Base-by-base conservation (phyloP, 2,797 vertebrate species). In the Scyliorhinus canicula region DNA sequence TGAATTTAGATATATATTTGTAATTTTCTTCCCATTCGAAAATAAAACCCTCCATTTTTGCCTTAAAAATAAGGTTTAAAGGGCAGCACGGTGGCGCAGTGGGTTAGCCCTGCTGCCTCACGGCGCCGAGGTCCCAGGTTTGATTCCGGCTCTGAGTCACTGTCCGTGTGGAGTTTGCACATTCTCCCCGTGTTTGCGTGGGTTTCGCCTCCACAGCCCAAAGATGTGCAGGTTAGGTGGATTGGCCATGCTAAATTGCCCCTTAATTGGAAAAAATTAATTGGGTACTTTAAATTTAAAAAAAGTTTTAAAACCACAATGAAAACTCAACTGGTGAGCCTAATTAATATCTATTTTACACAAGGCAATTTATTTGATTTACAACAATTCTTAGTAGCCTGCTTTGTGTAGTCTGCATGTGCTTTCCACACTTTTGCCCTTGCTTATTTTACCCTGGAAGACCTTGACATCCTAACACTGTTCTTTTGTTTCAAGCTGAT, bases 401-500 rank as follows among this genome's bases (percentile, higher is more conserved):
- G 7, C 11, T 94, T 74, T 69, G 8, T 94, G 67, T 74, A 4
- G 40, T 67, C 8, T 67, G 26, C 47, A 31, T 94, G 57, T 24
- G 40, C 26, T 93, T 74, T 94, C 47, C 47, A 52, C 35, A 44
- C 44, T 35, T 74, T 94, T 55, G 93, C n/a, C 67, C 47, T 55
- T 94, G 93, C 12, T 31, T 71, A 16, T 74, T 55, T 35, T 52
- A 50, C 4, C 28, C 44, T 52, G 16, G 28, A 74, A 94, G 67
- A 94, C 47, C 31, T 74, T 50, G 93, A 71, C 31, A 74, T 94
- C 67, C 16, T 50, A 74, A 28, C 67, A 94, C 26, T 19, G 67
- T 35, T 71, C 93, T 94, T 35, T 74, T 94, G 28, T 94, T 93
- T 74, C 93, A 74, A 16, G 47, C 67, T 74, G 47, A 74, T 52